Evolutionary conservation across 2,113 vertebrate species (phyloP).

Genomic region (Equus przewalskii): DNA sequence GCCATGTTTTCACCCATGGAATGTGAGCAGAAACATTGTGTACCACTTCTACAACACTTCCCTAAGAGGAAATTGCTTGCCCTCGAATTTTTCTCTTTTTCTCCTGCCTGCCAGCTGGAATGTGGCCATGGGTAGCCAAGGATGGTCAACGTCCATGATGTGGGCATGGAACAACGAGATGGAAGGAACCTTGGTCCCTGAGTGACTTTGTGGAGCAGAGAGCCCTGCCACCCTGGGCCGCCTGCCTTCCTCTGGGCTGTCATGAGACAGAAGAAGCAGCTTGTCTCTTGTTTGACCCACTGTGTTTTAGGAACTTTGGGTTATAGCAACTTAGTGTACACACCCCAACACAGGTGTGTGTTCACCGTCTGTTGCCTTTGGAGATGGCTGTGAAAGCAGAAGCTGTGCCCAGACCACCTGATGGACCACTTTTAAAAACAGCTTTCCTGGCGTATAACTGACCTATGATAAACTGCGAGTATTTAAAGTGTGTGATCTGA

Average conservation of each 20-base stretch:
- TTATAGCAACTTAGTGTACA: not conserved
- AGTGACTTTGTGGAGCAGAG: not conserved
- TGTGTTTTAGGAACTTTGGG: not conserved
- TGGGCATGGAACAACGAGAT: no score
- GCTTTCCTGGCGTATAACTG: no score
- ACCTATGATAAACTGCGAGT: not conserved
- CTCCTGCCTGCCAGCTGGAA: not conserved
- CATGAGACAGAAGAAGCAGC: not conserved
- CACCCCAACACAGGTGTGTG: accelerated
- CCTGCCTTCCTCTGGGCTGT: not conserved
- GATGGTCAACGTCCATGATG: not conserved
- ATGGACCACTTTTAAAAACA: not conserved
- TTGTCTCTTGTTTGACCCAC: no score
- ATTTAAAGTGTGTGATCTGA: not conserved
- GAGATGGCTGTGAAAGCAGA: not conserved
- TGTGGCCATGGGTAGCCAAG: not conserved
- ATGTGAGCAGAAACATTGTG: not conserved
- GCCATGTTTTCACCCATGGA: not conserved
- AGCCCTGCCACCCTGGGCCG: not conserved
- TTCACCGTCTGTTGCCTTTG: not conserved
- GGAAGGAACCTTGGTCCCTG: not conserved
- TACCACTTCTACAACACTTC: not conserved
- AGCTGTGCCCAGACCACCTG: not conserved
- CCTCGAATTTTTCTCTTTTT: not conserved
- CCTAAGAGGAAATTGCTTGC: not conserved